phyloP scores from a whole-genome alignment of 2,113 vertebrate species.

The Pogonocichla stellata region DNA sequence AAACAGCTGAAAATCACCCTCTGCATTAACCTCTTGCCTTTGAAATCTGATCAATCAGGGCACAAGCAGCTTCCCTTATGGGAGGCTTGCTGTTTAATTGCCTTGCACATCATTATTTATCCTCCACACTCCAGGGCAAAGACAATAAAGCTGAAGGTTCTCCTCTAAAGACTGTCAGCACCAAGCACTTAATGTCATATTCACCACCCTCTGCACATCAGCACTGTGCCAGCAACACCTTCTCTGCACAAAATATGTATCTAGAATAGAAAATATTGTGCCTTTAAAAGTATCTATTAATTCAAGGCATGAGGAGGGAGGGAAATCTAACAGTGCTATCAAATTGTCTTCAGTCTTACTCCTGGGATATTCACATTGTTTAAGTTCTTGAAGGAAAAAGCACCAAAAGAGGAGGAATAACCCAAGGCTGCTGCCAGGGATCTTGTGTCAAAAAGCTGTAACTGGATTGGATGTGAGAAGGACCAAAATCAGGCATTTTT shows the following conservation, averaged over 20 bases:
- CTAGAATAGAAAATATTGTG: background rate
- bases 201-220: background rate
- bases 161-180: background rate
- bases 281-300: background rate
- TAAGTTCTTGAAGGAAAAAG: background rate
- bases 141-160: background rate
- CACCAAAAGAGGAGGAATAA: background rate
- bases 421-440: background rate
- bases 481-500: background rate
- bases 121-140: background rate
- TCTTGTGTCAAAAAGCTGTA: background rate
- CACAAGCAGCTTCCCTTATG: background rate
- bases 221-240: background rate
- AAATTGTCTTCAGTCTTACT: background rate
- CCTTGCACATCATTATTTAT: background rate
- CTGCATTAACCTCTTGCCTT: background rate
- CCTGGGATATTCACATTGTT: background rate
- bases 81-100: background rate
- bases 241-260: background rate
- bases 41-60: background rate
- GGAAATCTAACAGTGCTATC: background rate
- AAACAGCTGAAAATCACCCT: background rate
- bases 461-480: background rate
- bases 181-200: background rate
- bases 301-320: background rate